Percentiles rank a stretch among this genome's conserved stretches.
phyloP scores from a whole-genome alignment of 2,888 invertebrate genomes.

The Lasioglossum lativentre region DNA sequence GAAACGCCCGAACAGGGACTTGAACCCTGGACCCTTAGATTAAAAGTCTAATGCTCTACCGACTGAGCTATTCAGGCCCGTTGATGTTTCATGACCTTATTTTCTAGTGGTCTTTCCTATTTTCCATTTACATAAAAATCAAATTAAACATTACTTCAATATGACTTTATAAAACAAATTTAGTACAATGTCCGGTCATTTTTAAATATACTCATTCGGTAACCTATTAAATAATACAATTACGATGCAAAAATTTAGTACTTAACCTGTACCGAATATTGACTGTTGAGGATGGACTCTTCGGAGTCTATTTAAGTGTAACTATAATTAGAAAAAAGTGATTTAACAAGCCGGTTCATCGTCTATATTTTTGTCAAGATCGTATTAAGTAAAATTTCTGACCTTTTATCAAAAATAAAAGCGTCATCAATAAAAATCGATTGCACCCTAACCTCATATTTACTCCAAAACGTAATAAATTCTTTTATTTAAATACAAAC shows the following conservation, averaged over 20 bases:
- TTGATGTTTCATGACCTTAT: not conserved
- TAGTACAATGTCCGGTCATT: not conserved
- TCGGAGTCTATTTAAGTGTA: not conserved
- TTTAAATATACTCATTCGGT: not conserved
- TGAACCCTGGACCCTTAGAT: constrained; percentile 85
- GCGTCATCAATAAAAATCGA: not conserved
- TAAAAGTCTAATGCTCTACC: constrained; percentile 85
- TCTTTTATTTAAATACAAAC: not conserved
- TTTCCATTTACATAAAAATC: not conserved
- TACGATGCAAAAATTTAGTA: not conserved
- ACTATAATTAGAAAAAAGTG: not conserved
- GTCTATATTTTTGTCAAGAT: not conserved
- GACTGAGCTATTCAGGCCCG: constrained; percentile 83
- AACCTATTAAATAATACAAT: not conserved
- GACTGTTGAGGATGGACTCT: not conserved
- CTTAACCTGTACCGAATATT: not conserved
- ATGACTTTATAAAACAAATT: not conserved
- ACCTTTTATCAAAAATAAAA: not conserved
- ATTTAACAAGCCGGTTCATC: not conserved
- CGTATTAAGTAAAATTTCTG: not conserved
- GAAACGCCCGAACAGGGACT: constrained; percentile 83
- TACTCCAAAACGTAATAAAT: not conserved
- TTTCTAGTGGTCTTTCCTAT: not conserved
- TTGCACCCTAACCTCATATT: not conserved
- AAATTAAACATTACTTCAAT: not conserved